Conservation (phyloP, 2,888 invertebrate genomes). For the Cybosia mesomella region DNA sequence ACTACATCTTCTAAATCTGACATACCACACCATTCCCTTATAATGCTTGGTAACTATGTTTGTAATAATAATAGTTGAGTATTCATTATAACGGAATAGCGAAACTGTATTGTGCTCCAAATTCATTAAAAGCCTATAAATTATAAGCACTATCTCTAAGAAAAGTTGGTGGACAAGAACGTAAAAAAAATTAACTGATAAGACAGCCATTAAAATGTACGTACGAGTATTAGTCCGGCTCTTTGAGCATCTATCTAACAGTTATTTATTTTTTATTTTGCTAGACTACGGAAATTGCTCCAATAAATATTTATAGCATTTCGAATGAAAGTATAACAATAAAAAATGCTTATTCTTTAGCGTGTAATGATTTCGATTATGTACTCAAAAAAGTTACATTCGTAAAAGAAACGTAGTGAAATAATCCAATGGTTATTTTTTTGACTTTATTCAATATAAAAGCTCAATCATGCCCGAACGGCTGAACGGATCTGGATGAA, state of each 20-base stretch:
- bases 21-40: no score
- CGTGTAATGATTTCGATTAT: neutral
- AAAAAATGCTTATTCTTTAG: neutral
- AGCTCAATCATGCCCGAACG: neutral
- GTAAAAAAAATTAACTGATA: neutral
- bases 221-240: neutral
- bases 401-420: neutral
- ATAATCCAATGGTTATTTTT: neutral
- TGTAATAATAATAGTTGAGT: neutral
- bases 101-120: conserved; percentile 5
- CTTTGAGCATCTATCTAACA: neutral
- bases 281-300: neutral
- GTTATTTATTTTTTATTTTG: neutral
- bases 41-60: no score
- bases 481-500: no score
- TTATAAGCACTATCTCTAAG: conserved; percentile 3
- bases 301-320: neutral
- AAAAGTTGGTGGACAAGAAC: conserved; percentile 1
- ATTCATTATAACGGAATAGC: neutral
- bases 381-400: neutral
- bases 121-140: conserved; percentile 3
- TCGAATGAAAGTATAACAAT: neutral
- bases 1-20: neutral
- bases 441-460: neutral
- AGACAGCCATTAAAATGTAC: neutral